Evolutionary conservation across 2,888 invertebrate genomes (phyloP).

Genomic region (Aphidius colemani): DNA sequence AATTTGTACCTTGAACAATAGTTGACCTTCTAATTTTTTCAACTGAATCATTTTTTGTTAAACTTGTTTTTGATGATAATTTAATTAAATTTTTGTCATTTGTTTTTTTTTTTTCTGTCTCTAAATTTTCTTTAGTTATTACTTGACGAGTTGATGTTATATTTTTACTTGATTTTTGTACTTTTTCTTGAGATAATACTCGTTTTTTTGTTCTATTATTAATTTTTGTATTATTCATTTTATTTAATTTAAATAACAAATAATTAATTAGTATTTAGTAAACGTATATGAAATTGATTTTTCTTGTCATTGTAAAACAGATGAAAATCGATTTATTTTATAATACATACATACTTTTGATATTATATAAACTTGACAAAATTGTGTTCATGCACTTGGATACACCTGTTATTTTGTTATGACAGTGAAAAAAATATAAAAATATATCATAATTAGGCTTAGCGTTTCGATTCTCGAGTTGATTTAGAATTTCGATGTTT

Average conservation of each 20-base stretch:
- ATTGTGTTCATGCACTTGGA: slow-evolving; percentile 1
- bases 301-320: slow-evolving; percentile 12
- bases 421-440: background rate
- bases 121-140: background rate
- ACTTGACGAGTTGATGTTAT: too few relatives aligned
- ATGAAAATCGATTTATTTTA: slow-evolving; percentile 20
- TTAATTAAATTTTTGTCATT: background rate
- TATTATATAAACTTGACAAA: slow-evolving; percentile 7
- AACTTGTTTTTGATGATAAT: slow-evolving; percentile 13
- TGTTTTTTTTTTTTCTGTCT: background rate
- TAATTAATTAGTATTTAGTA: too few relatives aligned
- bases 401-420: background rate
- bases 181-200: too few relatives aligned
- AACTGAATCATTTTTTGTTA: slow-evolving; percentile 24
- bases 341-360: background rate
- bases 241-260: too few relatives aligned
- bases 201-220: too few relatives aligned
- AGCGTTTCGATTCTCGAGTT: too few relatives aligned
- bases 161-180: too few relatives aligned
- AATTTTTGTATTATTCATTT: too few relatives aligned
- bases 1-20: too few relatives aligned
- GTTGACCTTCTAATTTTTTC: slow-evolving; percentile 6
- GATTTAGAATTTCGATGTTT: too few relatives aligned
- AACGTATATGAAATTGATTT: background rate
- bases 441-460: too few relatives aligned